Evolutionary conservation across 2,888 invertebrate genomes (phyloP).

Genomic region (Digitonthophagus gazella): DNA sequence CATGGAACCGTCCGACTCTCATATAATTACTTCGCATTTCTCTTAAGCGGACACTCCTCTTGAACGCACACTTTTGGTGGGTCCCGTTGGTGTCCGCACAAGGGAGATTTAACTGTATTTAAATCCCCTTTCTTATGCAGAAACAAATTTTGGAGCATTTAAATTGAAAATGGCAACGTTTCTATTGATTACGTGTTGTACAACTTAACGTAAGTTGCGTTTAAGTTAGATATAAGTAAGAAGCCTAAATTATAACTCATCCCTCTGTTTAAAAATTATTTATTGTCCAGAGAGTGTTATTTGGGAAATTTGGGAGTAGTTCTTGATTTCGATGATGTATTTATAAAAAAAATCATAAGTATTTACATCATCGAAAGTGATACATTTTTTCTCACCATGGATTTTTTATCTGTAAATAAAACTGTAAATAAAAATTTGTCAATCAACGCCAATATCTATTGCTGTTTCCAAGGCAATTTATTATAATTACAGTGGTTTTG

Average conservation of each 20-base stretch:
- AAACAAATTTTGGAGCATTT: slow-evolving; percentile 34
- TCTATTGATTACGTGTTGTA: background rate
- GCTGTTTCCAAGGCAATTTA: too few relatives aligned
- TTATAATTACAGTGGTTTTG: too few relatives aligned
- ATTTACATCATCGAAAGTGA: background rate
- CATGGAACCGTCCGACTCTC: too few relatives aligned
- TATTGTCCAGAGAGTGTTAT: background rate
- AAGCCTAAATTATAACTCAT: slow-evolving; percentile 15
- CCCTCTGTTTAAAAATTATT: slow-evolving; percentile 8
- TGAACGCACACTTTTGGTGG: too few relatives aligned
- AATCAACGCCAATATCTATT: too few relatives aligned
- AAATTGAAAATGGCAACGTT: slow-evolving; percentile 20
- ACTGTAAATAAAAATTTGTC: too few relatives aligned
- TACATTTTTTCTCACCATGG: background rate
- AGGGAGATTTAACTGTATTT: too few relatives aligned
- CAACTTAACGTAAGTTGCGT: background rate
- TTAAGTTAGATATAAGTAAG: background rate
- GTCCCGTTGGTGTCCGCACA: too few relatives aligned
- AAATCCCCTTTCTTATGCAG: slow-evolving; percentile 40
- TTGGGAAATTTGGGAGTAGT: background rate
- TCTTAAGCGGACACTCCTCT: too few relatives aligned
- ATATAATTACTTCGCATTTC: too few relatives aligned
- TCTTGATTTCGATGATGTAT: background rate
- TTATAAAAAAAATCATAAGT: background rate
- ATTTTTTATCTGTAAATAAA: background rate